Conservation (phyloP, 2,888 invertebrate species). For the Drosophila subsilvestris region DNA sequence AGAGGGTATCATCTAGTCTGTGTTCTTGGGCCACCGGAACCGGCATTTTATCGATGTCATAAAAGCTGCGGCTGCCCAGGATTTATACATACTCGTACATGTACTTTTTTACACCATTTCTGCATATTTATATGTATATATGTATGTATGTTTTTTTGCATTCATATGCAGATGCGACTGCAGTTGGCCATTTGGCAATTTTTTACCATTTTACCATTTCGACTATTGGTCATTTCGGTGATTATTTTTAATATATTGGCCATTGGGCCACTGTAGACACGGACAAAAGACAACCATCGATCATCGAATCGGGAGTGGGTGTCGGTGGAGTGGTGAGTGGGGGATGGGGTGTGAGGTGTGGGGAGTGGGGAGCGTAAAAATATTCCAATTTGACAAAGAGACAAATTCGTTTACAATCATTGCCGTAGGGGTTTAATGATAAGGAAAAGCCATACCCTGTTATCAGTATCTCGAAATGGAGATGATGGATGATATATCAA, state of each 20-base stretch:
- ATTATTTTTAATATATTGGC: constrained; percentile 39
- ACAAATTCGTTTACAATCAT: constrained; percentile 32
- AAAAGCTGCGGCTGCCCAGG: constrained; percentile 17
- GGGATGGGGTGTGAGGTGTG: neutral
- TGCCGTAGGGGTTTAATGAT: neutral
- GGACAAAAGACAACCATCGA: constrained; percentile 25
- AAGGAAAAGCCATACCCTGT: neutral
- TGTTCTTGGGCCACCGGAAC: neutral
- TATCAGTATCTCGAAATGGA: too few relatives aligned
- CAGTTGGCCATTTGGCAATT: constrained; percentile 28
- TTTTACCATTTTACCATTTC: constrained; percentile 4
- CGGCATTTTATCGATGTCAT: constrained; percentile 23
- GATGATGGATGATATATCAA: too few relatives aligned
- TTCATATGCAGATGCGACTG: constrained; percentile 25
- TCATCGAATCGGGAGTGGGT: neutral
- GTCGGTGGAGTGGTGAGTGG: neutral
- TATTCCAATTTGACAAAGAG: constrained; percentile 37
- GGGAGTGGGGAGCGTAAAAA: constrained; percentile 16
- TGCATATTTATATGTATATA: too few relatives aligned
- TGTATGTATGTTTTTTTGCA: constrained; percentile 8
- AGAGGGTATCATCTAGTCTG: constrained; percentile 12
- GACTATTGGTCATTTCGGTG: constrained; percentile 44
- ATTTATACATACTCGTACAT: constrained; percentile 3
- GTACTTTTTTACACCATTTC: constrained; percentile 23
- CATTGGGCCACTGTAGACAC: neutral